Evolutionary conservation across 2,888 invertebrate species (phyloP), one percentile per base, ranked within the genome.

Genomic region (Epistrophe eligans): DNA sequence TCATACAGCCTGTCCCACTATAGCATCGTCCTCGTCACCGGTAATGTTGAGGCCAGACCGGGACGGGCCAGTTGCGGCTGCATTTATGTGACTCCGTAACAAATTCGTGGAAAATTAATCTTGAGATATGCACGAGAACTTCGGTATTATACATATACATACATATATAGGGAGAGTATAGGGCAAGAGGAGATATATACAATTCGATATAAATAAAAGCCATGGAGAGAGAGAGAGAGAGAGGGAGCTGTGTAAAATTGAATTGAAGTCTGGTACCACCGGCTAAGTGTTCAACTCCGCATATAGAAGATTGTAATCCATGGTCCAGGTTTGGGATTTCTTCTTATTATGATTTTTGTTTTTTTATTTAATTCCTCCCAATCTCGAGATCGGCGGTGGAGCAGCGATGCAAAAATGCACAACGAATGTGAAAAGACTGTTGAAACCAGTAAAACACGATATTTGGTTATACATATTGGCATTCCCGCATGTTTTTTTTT

Each of bases 81-180:
- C 71, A 76, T 82, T 87, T 74, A 67, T 52, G 84, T 77, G 79
- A 84, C 87, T 87, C 89, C 88, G 64, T 85, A 89, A 84, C 89
- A 84, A 89, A 89, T 89, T 89, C 89, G 89, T 77, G 88, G 89
- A 89, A 89, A 89, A 89, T 89, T 88, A 89, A 89, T 89, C 88
- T 88, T 88, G 70, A 74, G 85, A 82, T 82, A 81, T 84, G 88
- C 82, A 79, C 80, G 83, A 87, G 79, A 82, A 72, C 48, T 19
- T 50, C 38, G 38, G 17, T 48, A 9, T 48, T 43, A 13, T 38
- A 35, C 8, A 13, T 38, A 32, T 13, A 3, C 24, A 24, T 24
- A 3, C n/a, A n/a, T 24, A 24, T 6, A 35, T 11, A 3, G n/a
- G 48, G 4, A 17, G 24, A 40, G 66, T 24, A 77, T 38, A 5